phyloP scores from a whole-genome alignment of 2,888 invertebrate species.

The Portevinia maculata region DNA sequence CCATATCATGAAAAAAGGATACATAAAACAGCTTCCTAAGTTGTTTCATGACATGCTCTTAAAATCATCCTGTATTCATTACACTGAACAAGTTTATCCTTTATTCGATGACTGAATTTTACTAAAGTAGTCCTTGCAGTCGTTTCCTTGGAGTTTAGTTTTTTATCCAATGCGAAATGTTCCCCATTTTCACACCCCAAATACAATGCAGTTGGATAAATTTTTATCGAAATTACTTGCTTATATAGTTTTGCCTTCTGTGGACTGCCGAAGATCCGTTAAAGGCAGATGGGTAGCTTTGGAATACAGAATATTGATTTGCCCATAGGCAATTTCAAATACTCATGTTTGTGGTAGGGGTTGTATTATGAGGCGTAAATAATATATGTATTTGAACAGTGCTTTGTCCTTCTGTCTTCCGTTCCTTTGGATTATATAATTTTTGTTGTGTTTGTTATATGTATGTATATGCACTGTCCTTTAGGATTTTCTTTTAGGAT shows the following conservation, averaged over 20 bases:
- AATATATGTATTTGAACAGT: not conserved
- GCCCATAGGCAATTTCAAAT: slow-evolving; percentile 50
- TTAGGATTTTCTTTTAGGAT: slow-evolving; percentile 13
- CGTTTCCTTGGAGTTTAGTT: slow-evolving; percentile 9
- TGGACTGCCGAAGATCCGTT: slow-evolving; percentile 10
- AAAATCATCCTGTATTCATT: slow-evolving; percentile 73
- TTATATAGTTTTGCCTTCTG: slow-evolving; percentile 49
- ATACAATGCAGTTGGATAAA: slow-evolving; percentile 24
- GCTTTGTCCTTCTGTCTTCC: not conserved
- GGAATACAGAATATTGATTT: slow-evolving; percentile 62
- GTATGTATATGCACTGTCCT: slow-evolving; percentile 28
- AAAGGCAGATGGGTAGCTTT: slow-evolving; percentile 20
- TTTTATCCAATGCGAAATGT: not conserved
- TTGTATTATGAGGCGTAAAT: slow-evolving; percentile 11
- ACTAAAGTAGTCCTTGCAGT: slow-evolving; percentile 40
- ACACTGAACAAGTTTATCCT: slow-evolving; percentile 72
- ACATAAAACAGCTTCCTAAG: slow-evolving; percentile 54
- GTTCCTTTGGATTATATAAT: slow-evolving; percentile 47
- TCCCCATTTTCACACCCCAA: not conserved
- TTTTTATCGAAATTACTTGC: slow-evolving; percentile 59
- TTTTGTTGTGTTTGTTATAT: slow-evolving; percentile 23
- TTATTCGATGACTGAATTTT: slow-evolving; percentile 68
- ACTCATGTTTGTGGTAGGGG: slow-evolving; percentile 20
- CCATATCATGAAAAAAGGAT: slow-evolving; percentile 3
- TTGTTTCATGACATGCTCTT: slow-evolving; percentile 64